These are phyloP conservation scores for Parnassius apollo DNA, from an alignment of 2,888 invertebrate species.

Conservation along the genomic window DNA sequence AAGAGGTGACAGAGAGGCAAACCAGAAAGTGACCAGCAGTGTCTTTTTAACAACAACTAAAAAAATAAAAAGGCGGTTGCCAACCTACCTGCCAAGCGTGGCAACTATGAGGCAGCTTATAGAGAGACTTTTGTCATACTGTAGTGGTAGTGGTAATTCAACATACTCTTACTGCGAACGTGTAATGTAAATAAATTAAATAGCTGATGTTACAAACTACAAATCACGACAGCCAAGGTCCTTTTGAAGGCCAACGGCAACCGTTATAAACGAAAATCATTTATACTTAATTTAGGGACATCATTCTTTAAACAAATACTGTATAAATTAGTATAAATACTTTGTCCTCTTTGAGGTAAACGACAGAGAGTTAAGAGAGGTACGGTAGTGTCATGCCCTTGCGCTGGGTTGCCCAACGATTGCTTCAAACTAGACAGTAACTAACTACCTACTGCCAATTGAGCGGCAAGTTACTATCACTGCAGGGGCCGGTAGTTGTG, in stretches of 20 bases:
- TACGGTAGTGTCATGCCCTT: slow-evolving; percentile 37
- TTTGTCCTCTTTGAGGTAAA: slow-evolving; percentile 24
- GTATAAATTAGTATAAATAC: slow-evolving; percentile 18
- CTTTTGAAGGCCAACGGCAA: not conserved
- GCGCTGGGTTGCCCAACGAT: slow-evolving; percentile 38
- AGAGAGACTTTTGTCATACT: too few species aligned
- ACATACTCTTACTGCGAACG: too few species aligned
- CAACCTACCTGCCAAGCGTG: not conserved
- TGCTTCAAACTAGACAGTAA: slow-evolving; percentile 29
- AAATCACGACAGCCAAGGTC: not conserved
- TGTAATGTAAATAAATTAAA: slow-evolving; percentile 1
- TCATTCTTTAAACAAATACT: slow-evolving; percentile 5
- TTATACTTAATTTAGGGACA: slow-evolving; percentile 14
- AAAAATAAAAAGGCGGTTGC: too few species aligned
- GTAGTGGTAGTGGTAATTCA: not conserved
- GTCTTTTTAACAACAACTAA: too few species aligned
- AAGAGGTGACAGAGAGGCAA: too few species aligned
- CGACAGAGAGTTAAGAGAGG: slow-evolving; percentile 19
- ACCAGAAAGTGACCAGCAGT: too few species aligned
- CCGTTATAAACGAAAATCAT: not conserved
- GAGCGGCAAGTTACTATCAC: not conserved
- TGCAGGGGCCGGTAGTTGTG: not conserved
- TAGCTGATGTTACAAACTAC: not conserved
- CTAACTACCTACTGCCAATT: not conserved
- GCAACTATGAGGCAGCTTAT: too few species aligned